These are phyloP conservation scores for Hippopotamyrus pictus DNA, from an alignment of 2,797 vertebrate genomes.

Conservation along the genomic window DNA sequence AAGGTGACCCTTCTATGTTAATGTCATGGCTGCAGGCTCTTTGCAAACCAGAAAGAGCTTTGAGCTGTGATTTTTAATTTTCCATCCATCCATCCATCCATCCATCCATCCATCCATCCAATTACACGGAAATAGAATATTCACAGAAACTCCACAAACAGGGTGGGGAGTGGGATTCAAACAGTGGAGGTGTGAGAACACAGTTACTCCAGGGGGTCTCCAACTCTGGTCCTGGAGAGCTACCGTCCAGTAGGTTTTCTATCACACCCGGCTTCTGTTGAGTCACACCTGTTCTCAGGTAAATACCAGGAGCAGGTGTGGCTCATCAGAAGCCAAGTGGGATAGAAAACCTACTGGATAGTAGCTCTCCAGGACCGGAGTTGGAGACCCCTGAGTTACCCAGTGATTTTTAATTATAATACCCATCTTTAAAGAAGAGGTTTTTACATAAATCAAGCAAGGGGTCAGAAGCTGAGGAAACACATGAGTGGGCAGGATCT, in stretches of 20 bases:
- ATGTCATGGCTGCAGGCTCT: background rate
- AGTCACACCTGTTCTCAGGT: no score
- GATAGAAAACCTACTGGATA: no score
- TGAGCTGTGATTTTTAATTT: background rate
- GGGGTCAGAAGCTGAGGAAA: background rate
- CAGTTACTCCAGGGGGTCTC: background rate
- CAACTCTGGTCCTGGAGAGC: no score
- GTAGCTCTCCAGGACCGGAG: no score
- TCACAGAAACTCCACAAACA: background rate
- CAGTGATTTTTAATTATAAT: background rate
- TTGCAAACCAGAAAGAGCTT: background rate
- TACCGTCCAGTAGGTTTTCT: no score
- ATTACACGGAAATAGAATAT: background rate
- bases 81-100: background rate
- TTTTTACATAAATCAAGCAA: background rate
- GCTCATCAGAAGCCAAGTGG: no score
- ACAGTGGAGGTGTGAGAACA: background rate
- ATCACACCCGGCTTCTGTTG: no score
- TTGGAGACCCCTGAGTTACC: background rate
- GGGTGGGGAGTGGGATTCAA: background rate
- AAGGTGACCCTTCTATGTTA: background rate
- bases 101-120: background rate
- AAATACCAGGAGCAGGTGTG: no score
- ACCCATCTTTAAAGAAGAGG: background rate
- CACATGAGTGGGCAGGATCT: constrained; percentile 19